Evolutionary conservation across 2,113 vertebrate species (phyloP), one percentile per base, ranked within the genome.

Genomic region (Lynx canadensis): DNA sequence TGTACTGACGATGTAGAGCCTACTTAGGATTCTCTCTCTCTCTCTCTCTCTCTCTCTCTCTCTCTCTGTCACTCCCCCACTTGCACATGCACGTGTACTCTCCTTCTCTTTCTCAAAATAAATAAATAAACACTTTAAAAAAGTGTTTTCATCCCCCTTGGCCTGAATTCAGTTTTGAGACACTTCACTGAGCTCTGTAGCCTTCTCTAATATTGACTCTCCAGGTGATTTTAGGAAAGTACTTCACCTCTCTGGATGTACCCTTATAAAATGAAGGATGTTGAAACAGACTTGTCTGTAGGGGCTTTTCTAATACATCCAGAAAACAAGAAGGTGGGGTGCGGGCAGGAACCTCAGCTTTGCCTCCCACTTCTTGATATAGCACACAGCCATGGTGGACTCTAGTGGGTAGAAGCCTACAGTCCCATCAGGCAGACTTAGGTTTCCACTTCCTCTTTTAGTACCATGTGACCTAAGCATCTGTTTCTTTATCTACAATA

Each of bases 301-400:
- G 45, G 36, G 25, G 9, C n/a, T 81, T 27, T 76, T 60, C 45
- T 29, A 68, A 16, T 21, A 66, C 19, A 21, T 63, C 23, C 52
- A 93, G 48, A 69, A 84, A 89, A 52, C 29, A 79, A 18, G 36
- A 12, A 19, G 1, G 21, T 45, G 8, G 52, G 48, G 27, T 15
- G 11, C 14, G 33, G 23, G 14, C 3, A 14, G 9, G 16, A 66
- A 50, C 33, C 10, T 73, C 29, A 48, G 14, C 31, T 19, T 27
- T 63, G 25, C 0, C 7, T 25, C 5, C 19, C 27, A 7, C 16
- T 48, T 36, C 15, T 16, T 13, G 8, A 31, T 15, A 10, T 2
- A 65, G 25, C 45, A 55, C 29, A 5, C 2, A 5, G 25, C 45
- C 4, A 29, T 5, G 5, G 31, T 50, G 29, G 57, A 83, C 38